Evolutionary conservation across 2,888 invertebrate genomes (phyloP).

Genomic region (Thymelicus acteon): DNA sequence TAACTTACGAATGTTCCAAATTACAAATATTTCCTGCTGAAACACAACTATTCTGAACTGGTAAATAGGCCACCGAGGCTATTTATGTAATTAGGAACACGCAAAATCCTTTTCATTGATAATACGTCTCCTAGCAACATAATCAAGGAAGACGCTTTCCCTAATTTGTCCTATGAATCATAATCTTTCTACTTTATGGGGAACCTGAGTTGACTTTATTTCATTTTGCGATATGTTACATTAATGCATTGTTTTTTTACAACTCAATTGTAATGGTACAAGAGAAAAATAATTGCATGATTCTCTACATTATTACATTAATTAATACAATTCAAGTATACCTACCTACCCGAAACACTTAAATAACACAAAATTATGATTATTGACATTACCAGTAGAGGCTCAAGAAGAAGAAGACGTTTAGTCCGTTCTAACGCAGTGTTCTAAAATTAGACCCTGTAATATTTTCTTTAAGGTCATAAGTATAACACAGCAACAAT

Average conservation of each 20-base stretch:
- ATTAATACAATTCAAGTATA: too few species aligned
- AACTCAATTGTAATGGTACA: too few species aligned
- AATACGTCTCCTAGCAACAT: slow-evolving; percentile 73
- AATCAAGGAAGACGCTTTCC: slow-evolving; percentile 52
- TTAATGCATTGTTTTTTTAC: too few species aligned
- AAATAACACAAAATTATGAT: too few species aligned
- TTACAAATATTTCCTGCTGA: background rate
- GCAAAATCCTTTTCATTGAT: slow-evolving; percentile 41
- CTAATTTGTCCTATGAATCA: slow-evolving; percentile 6
- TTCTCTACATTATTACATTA: too few species aligned
- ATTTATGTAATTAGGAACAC: slow-evolving; percentile 9
- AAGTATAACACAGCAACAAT: slow-evolving; percentile 44
- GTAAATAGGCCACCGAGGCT: slow-evolving; percentile 2
- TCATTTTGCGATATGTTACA: too few species aligned
- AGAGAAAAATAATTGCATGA: too few species aligned
- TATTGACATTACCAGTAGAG: background rate
- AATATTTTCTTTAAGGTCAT: slow-evolving; percentile 40
- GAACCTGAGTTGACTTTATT: too few species aligned
- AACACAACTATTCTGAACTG: background rate
- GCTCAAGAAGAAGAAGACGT: background rate
- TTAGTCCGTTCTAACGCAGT: background rate
- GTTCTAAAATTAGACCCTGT: background rate
- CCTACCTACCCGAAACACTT: too few species aligned
- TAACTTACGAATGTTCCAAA: too few species aligned
- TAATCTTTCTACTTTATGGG: background rate